Conservation (phyloP, 2,888 invertebrate species). For the Odiellus spinosus region DNA sequence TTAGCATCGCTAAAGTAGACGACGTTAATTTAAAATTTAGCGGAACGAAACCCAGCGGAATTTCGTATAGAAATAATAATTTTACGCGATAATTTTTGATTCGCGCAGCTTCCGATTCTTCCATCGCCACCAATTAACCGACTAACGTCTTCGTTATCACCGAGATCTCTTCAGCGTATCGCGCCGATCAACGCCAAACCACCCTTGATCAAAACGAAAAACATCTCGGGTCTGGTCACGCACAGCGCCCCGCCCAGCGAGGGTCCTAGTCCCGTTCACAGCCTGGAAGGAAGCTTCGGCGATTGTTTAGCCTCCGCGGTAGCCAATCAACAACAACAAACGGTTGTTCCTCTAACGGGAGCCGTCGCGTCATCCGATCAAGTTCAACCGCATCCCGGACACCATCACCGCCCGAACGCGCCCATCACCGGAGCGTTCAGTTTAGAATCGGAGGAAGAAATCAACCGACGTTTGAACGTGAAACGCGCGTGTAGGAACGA, state of each 20-base stretch:
- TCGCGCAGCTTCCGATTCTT: too few species aligned
- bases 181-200: neutral
- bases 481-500: slow-evolving; percentile 12
- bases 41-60: too few species aligned
- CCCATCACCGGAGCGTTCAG: neutral
- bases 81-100: too few species aligned
- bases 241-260: slow-evolving; percentile 1
- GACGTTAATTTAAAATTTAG: too few species aligned
- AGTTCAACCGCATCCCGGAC: too few species aligned
- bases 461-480: slow-evolving; percentile 1
- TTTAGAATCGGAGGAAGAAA: slow-evolving; percentile 2
- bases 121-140: too few species aligned
- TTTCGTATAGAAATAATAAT: too few species aligned
- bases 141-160: neutral
- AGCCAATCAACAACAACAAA: too few species aligned
- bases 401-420: neutral
- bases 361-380: too few species aligned
- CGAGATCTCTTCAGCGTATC: neutral
- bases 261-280: neutral
- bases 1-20: too few species aligned
- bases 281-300: neutral
- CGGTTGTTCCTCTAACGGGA: too few species aligned
- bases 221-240: neutral
- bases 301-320: too few species aligned
- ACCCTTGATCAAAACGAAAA: neutral